These are phyloP conservation scores for Cabera pusaria DNA, from an alignment of 2,888 invertebrate genomes.

Conservation along the genomic window DNA sequence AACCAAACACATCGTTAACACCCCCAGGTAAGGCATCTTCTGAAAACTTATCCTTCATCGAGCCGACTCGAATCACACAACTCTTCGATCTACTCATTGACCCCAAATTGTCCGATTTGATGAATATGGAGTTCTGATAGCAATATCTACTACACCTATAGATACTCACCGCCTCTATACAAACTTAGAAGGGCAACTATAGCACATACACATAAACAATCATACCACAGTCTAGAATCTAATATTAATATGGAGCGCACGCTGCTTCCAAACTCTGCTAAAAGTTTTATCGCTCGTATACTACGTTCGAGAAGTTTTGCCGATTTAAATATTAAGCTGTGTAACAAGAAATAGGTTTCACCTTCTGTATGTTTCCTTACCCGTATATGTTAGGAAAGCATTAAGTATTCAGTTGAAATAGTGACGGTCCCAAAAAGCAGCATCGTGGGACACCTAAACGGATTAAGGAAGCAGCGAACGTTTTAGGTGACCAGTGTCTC, in stretches of 20 bases:
- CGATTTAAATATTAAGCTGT: slow-evolving; percentile 34
- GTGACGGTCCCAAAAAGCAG: slow-evolving; percentile 18
- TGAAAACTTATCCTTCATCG: not conserved
- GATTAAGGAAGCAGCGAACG: slow-evolving; percentile 44
- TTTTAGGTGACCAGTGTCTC: slow-evolving; percentile 27
- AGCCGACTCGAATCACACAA: slow-evolving; percentile 38
- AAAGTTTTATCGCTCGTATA: slow-evolving; percentile 45
- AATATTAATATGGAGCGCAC: slow-evolving; percentile 51
- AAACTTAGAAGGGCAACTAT: slow-evolving; percentile 41
- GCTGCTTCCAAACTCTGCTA: slow-evolving; percentile 48
- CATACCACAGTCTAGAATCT: slow-evolving; percentile 60
- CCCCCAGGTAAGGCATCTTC: slow-evolving; percentile 34
- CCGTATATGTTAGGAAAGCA: slow-evolving; percentile 9
- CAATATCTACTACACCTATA: slow-evolving; percentile 43
- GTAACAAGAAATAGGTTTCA: slow-evolving; percentile 32
- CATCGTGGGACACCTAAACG: slow-evolving; percentile 26
- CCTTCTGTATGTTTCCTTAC: slow-evolving; percentile 28
- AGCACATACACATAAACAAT: slow-evolving; percentile 49
- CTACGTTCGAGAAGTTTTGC: slow-evolving; percentile 30
- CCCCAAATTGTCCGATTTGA: slow-evolving; percentile 13
- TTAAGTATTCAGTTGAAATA: slow-evolving; percentile 23
- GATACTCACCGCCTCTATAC: slow-evolving; percentile 46
- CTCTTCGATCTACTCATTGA: slow-evolving; percentile 48
- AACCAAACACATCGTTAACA: slow-evolving; percentile 87
- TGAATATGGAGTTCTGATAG: slow-evolving; percentile 36